Evolutionary conservation across 2,888 invertebrate species (phyloP), one percentile per base, ranked within the genome.

Genomic region (Odontomyia ornata): DNA sequence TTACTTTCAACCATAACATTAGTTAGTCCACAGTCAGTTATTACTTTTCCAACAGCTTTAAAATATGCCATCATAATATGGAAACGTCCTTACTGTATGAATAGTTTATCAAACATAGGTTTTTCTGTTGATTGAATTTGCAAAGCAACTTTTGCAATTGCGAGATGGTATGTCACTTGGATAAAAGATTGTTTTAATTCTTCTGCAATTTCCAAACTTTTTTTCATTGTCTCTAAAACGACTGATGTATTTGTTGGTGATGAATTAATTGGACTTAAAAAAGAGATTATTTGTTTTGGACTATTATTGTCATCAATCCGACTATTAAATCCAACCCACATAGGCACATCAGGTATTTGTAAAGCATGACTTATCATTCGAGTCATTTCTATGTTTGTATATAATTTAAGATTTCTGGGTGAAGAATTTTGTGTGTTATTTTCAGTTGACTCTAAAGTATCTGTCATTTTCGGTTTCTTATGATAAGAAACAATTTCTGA

Each of bases 11-110:
- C 27, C 73, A 73, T 56, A 27, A 73, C 21, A 25, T 78, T 52
- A 1, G 79, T 62, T 3, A 80, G 21, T 0, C 79, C 77, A 64
- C 79, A 79, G 11, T 77, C 77, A 27, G 47, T 67, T 21, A 80
- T 80, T 52, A 79, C 60, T 78, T 80, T 80, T 43, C 79, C 81
- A 4, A 80, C 23, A 62, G 79, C 80, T n/a, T n/a, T 85, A 72
- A 83, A 82, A 79, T 75, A 81, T 7, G 81, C 80, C 81, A 82
- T 79, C 80, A 78, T 76, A 60, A 82, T 75, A 79, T 83, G 82
- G 80, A 87, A 85, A 43, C 81, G 77, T 18, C 84, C 84, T 18
- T 83, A 79, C 81, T 84, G 82, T 57, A 85, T 83, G 78, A 84
- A 85, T 78, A 85, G n/a, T 76, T 83, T 82, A 69, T 83, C 80